phyloP scores from a whole-genome alignment of 1,140 invertebrate genomes.

The Gryllus bimaculatus region DNA sequence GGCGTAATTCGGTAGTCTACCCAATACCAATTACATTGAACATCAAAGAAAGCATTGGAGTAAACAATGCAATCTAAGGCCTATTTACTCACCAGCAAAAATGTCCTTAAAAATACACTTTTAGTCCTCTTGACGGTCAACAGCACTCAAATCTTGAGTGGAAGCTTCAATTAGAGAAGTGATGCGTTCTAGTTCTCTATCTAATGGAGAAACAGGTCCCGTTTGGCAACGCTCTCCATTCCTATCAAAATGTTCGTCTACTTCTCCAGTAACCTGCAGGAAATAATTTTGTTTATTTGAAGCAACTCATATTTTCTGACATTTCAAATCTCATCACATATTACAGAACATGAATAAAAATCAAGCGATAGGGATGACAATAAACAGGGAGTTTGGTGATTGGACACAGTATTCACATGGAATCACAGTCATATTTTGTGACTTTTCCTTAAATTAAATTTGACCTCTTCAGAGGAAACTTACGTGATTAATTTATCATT shows the following conservation, averaged over 20 bases:
- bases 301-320: too few relatives aligned
- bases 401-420: not conserved
- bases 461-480: not conserved
- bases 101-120: not conserved
- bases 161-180: slow-evolving; percentile 20
- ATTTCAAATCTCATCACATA: not conserved
- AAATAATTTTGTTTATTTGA: not conserved
- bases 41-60: too few relatives aligned
- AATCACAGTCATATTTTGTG: not conserved
- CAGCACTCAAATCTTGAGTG: slow-evolving; percentile 14
- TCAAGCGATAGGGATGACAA: not conserved
- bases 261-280: slow-evolving; percentile 19
- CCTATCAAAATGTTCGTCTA: slow-evolving; percentile 14
- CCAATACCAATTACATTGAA: too few relatives aligned
- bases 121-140: not conserved
- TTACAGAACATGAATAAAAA: not conserved
- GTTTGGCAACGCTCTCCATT: slow-evolving; percentile 11
- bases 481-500: too few relatives aligned
- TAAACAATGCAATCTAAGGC: too few relatives aligned
- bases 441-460: not conserved
- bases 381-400: not conserved
- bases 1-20: too few relatives aligned
- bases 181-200: slow-evolving; percentile 19
- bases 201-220: slow-evolving; percentile 14
- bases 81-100: too few relatives aligned